Conservation (phyloP, 2,113 vertebrate species). For the Megalops atlanticus region DNA sequence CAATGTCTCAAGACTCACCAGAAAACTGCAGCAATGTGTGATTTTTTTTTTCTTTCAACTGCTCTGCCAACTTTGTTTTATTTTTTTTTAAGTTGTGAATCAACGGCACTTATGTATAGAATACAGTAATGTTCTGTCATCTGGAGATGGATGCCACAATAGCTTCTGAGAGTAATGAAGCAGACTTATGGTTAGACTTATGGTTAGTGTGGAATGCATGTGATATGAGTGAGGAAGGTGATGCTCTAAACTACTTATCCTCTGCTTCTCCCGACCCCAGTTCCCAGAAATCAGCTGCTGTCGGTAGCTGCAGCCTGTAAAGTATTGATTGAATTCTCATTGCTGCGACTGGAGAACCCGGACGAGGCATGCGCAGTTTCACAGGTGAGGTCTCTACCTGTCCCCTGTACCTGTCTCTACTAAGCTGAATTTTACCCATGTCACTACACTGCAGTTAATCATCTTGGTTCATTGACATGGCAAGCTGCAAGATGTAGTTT, state of each 20-base stretch:
- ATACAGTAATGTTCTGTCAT: too few relatives aligned
- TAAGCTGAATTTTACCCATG: too few relatives aligned
- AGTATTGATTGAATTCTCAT: conserved; percentile 95
- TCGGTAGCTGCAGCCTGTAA: conserved; percentile 96
- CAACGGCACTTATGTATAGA: too few relatives aligned
- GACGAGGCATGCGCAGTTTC: conserved; percentile 98
- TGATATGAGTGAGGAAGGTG: not conserved
- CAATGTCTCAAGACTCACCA: not conserved
- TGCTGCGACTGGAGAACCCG: conserved; percentile 93
- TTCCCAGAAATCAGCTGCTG: conserved; percentile 93
- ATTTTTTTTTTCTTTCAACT: not conserved
- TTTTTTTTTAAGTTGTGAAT: too few relatives aligned
- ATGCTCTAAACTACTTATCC: not conserved
- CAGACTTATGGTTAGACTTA: not conserved
- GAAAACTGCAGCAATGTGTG: not conserved
- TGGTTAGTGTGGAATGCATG: not conserved
- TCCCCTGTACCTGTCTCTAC: not conserved
- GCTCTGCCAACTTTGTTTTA: too few relatives aligned
- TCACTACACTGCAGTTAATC: too few relatives aligned
- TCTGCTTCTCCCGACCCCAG: conserved; percentile 62
- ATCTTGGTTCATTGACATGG: too few relatives aligned
- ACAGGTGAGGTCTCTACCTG: conserved; percentile 74
- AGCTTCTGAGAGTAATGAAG: not conserved
- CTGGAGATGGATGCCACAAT: too few relatives aligned
- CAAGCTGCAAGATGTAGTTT: too few relatives aligned